A percentile compares a stretch with the other conserved stretches of the same genome.
phyloP scores from a whole-genome alignment of 1,140 invertebrate species.

The Carcinoscorpius rotundicauda region DNA sequence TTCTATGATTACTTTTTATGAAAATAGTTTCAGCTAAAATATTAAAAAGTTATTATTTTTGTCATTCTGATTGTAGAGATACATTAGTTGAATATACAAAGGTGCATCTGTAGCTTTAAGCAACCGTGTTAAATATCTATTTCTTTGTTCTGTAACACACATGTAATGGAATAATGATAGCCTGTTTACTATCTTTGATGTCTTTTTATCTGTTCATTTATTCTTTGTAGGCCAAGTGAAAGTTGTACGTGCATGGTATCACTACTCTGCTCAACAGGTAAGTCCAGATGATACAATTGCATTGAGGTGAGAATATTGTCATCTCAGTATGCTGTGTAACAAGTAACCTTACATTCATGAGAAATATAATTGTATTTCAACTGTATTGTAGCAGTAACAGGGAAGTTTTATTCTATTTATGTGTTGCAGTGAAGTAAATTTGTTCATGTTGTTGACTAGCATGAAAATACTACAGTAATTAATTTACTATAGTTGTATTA shows the following conservation, averaged over 20 bases:
- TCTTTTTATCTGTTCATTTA: not conserved
- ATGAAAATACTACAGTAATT: not conserved
- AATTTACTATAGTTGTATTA: not conserved
- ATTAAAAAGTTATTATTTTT: no score
- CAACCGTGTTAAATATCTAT: no score
- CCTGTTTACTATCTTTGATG: no score
- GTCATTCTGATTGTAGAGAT: no score
- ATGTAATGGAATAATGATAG: no score
- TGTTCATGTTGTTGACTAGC: not conserved
- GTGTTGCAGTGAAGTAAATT: not conserved
- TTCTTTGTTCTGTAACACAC: no score
- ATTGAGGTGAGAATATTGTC: not conserved
- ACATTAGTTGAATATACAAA: no score
- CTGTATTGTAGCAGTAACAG: not conserved
- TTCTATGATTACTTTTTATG: no score
- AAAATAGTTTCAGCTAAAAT: no score
- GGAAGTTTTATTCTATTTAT: not conserved
- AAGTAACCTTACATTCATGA: not conserved
- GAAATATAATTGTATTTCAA: not conserved
- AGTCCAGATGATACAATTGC: constrained; percentile 23
- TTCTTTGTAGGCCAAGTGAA: constrained; percentile 43
- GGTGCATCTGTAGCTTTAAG: no score
- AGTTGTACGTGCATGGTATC: constrained; percentile 46
- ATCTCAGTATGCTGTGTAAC: not conserved
- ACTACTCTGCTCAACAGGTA: constrained; percentile 47